Evolutionary conservation across 2,797 vertebrate species (phyloP), one percentile per base, ranked within the genome.

Genomic region (Argyrosomus regius): DNA sequence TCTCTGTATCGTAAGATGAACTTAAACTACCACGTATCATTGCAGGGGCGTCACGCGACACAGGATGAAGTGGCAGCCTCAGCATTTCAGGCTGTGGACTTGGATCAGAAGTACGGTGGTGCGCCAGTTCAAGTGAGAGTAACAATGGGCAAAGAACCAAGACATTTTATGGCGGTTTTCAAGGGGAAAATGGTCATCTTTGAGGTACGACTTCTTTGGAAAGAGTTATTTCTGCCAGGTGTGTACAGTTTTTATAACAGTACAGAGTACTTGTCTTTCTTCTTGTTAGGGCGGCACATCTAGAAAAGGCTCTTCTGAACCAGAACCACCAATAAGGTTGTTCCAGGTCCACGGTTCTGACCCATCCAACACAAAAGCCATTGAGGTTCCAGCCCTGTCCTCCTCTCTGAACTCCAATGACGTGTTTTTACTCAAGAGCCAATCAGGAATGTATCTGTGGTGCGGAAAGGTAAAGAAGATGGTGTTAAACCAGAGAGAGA

Each of bases 81-180:
- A 0, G 97, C 97, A 0, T 96, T 95, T 86, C 96, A 96, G 78
- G 96, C 97, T 0, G 96, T 97, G 46, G 76, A 80, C 22, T 39
- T 98, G 80, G 97, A 98, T 77, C 94, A 92, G 80, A 93, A 96
- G 78, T 96, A 96, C 12, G 90, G 87, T 0, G 96, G 88, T 0
- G 89, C 96, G 48, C 96, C 96, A 0, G 94, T 98, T 68, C 97
- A 98, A 92, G 95, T 98, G 45, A 94, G 95, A 53, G 85, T 97
- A n/a, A 94, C 90, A 28, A 98, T 98, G 97, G 96, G 97, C 64
- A 98, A 97, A 82, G 97, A 98, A 76, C 95, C 97, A 0, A 95
- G 94, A 35, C 97, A 98, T 91, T 97, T 98, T 77, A 94, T 97
- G 96, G 91, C 97, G n/a, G 96, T 98, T 67, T 98, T 98, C 92